Evolutionary conservation across 2,888 invertebrate genomes (phyloP), one percentile per base, ranked within the genome.

Genomic region (Drosophila anomalata): DNA sequence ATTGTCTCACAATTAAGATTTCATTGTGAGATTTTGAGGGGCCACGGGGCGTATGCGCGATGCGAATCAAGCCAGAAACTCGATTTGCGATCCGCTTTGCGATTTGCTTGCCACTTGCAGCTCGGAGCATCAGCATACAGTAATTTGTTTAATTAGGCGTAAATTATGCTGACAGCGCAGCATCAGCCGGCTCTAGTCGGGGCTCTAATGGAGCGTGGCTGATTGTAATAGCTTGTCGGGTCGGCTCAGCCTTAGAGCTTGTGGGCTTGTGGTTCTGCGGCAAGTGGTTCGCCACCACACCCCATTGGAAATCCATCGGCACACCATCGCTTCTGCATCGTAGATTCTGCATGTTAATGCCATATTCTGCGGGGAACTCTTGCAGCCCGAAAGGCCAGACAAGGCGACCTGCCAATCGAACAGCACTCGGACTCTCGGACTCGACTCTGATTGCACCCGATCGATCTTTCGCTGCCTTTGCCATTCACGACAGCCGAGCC

Each of bases 91-190:
- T 12, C 63, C 66, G 39, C 42, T 71, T 62, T 54, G 60, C n/a
- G 24, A 44, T 11, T 63, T 53, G 9, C 63, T 57, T 52, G 54
- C 54, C 17, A 46, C 47, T 58, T 67, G 71, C 42, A 73, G 75
- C 76, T 58, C 69, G 17, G 29, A 69, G 57, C 80, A 79, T 75
- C 80, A 80, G 75, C 73, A 77, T 76, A 73, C 78, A 81, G 79
- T 85, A 87, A 87, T 88, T 87, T 87, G 86, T 78, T 87, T 88
- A 87, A 87, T 87, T 87, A 85, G 87, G 83, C 87, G 88, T 87
- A 79, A 81, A 87, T 77, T 77, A 76, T 66, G 79, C 76, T 59
- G 74, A 72, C 80, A 63, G 69, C 75, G 69, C 51, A 24, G 62
- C 42, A 14, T 14, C 14, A 14, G 14, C 14, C 51, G 39, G 54